Evolutionary conservation across 2,888 invertebrate genomes (phyloP), one percentile per base, ranked within the genome.

Genomic region (Drosophila merina): DNA sequence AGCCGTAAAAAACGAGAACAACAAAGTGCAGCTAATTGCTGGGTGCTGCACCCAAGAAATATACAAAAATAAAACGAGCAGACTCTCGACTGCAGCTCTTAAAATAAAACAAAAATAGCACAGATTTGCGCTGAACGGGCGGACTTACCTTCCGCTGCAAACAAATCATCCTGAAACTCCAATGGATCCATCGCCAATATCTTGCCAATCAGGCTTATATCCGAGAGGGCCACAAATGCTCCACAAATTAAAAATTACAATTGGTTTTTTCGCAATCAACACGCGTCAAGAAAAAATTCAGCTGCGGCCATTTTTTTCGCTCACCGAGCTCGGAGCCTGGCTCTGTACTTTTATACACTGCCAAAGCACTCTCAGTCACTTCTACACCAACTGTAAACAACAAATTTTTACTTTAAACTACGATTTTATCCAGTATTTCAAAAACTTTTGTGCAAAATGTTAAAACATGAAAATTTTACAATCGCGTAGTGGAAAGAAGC

Each of bases 401-500:
- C 20, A 47, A 36, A 14, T 7, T 58, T 7, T 30, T 25, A 36
- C 33, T 44, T 38, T 30, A 9, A 14, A 5, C 7, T 14, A 14
- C 31, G 30, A n/a, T 36, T 38, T 68, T 25, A 4, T 14, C 25
- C 25, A 33, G 33, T 20, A 42, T 42, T 60, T 33, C 7, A 12
- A 12, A 14, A 12, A 30, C 36, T 40, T 60, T 54, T 48, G n/a
- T 56, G 57, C 42, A 56, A 62, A 49, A 45, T 56, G 54, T 66
- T 38, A 9, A 45, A 45, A 68, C 57, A 42, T 20, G 66, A 74
- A 78, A 82, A 68, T 71, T 82, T 55, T 79, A 62, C 62, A 72
- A 72, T 59, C 60, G 64, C 67, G 62, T 45, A 59, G 57, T 55
- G 40, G 64, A 40, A 80, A 82, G 79, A 84, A 84, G 79, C 74